A percentile compares a stretch with the other conserved stretches of the same genome.
These are phyloP conservation scores for Lasioglossum calceatum DNA, from an alignment of 2,888 invertebrate species.

Conservation along the genomic window DNA sequence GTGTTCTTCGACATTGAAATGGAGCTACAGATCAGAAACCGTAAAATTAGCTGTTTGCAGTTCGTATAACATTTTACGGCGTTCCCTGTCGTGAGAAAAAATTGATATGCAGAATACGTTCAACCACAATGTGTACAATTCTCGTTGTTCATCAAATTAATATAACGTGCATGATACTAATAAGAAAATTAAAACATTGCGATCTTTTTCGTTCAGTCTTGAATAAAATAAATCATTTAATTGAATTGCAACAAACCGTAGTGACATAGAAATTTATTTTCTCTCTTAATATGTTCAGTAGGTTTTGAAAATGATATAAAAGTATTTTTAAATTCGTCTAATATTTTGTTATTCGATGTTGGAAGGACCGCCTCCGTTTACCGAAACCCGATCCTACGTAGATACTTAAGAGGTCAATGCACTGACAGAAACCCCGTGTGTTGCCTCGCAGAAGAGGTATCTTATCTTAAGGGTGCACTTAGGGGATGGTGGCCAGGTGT, in stretches of 20 bases:
- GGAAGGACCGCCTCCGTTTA: not conserved
- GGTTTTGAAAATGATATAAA: too few relatives aligned
- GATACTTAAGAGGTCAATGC: not conserved
- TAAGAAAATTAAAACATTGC: too few relatives aligned
- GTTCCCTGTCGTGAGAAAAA: not conserved
- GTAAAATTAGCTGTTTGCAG: constrained; percentile 36
- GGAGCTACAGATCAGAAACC: constrained; percentile 33
- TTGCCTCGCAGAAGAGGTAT: not conserved
- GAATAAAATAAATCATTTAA: not conserved
- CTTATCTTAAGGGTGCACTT: constrained; percentile 42
- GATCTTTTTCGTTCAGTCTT: too few relatives aligned
- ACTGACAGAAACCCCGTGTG: not conserved
- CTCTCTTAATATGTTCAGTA: too few relatives aligned
- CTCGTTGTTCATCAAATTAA: too few relatives aligned
- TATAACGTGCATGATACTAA: too few relatives aligned
- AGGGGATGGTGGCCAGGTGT: constrained; percentile 51
- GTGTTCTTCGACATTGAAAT: constrained; percentile 42
- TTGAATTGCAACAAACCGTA: too few relatives aligned
- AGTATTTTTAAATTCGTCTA: too few relatives aligned
- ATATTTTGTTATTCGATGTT: not conserved
- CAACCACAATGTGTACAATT: not conserved
- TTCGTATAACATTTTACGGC: constrained; percentile 4
- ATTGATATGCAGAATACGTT: not conserved
- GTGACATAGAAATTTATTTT: too few relatives aligned
- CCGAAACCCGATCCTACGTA: not conserved